Conservation (phyloP, 2,113 vertebrate species). For the Bothrops jararaca region DNA sequence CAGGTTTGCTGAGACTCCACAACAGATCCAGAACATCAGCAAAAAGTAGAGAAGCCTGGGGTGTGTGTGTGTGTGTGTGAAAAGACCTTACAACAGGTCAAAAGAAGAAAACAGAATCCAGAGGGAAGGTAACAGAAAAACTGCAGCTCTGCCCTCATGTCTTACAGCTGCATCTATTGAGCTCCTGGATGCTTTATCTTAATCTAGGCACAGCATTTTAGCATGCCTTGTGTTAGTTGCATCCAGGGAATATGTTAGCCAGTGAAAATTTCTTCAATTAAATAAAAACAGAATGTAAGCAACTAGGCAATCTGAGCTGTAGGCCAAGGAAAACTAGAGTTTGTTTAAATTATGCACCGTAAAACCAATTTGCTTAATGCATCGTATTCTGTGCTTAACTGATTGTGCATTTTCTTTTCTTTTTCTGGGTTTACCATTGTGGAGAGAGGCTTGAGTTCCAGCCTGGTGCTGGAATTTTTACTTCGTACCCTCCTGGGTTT, state of each 20-base stretch:
- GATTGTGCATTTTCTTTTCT: not conserved
- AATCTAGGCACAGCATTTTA: not conserved
- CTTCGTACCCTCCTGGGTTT: not conserved
- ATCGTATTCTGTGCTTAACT: not conserved
- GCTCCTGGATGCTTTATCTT: not conserved
- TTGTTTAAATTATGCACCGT: not conserved
- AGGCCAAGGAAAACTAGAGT: not conserved
- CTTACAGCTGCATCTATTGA: not conserved
- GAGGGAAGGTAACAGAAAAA: conserved; percentile 13
- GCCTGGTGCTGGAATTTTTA: not conserved
- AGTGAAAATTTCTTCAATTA: not conserved
- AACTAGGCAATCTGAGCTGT: not conserved
- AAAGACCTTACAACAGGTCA: conserved; percentile 31
- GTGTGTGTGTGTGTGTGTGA: conserved; percentile 2
- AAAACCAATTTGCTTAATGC: not conserved
- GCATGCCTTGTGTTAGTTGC: not conserved
- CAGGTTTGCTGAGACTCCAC: conserved; percentile 44
- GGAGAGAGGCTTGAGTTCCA: not conserved
- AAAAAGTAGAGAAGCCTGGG: conserved; percentile 34
- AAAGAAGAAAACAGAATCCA: conserved; percentile 12
- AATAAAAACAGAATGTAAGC: not conserved
- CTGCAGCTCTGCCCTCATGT: not conserved
- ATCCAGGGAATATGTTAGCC: not conserved
- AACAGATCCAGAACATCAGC: conserved; percentile 45
- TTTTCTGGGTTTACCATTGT: not conserved